Base-by-base conservation (phyloP, 2,888 invertebrate species). In the Agrilus cyanescens region DNA sequence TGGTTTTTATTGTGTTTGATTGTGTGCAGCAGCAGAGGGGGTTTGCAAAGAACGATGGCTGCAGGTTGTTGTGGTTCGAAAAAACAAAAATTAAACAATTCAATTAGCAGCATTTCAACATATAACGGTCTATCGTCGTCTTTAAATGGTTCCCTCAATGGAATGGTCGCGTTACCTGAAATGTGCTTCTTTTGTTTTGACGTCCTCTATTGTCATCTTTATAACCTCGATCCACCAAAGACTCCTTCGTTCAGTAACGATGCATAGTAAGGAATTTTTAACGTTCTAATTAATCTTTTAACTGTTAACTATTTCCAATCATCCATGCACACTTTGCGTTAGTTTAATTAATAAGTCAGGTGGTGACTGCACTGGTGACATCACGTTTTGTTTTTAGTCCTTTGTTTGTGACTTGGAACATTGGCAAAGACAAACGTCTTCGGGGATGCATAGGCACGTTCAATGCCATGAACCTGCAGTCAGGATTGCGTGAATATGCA, bases 141-240 rank as follows among this genome's bases (percentile, higher is more conserved):
- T 48, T 52, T 50, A 41, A 70, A 69, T 57, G 67, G 68, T 41
- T 61, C 67, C 50, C 63, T 64, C 49, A 75, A 74, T 57, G 60
- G 59, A 41, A 53, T 69, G 63, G 84, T 93, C 54, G 90, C 88
- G 55, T 80, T 83, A 66, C 85, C 86, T 50, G 95, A 96, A 68
- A 98, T 98, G 97, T 94, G 94, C 67, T 90, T 87, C 75, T 97
- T 88, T 74, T 98, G 98, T 78, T 98, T 97, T 75, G 97, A 98
- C 73, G 94, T 96, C 57, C 81, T 98, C 53, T 87, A 94, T 70
- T 82, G 85, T 69, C 90, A 95, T 72, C 77, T 98, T 60, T 85
- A 94, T 71, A 88, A 85, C 66, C 77, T 88, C 66, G 91, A 94
- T 56, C 85, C 89, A 55, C 96, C 96, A 54, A 85, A 85, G 67